Evolutionary conservation across 2,113 vertebrate genomes (phyloP).

Genomic region (Chascanopsetta lugubris): DNA sequence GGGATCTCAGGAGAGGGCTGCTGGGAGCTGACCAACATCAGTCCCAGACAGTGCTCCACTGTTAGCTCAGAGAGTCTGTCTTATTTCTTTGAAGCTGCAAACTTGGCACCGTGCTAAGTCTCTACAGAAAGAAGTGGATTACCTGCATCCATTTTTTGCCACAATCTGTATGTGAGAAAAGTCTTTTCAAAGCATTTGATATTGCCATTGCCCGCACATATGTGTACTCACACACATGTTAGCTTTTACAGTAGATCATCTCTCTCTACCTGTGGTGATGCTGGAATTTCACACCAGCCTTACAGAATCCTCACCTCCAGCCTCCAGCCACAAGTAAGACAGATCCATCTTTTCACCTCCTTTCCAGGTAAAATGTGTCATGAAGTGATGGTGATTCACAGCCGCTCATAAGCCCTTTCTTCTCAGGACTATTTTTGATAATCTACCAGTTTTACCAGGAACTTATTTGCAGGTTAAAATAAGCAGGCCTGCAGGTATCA

Average conservation of each 20-base stretch:
- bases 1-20: conserved; percentile 30
- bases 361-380: conserved; percentile 31
- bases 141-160: conserved; percentile 29
- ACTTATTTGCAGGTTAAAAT: neutral
- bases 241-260: conserved; percentile 35
- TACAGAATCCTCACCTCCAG: conserved; percentile 70
- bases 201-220: neutral
- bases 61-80: conserved; percentile 25
- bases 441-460: neutral
- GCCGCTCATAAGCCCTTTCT: neutral
- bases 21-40: conserved; percentile 24
- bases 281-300: conserved; percentile 68
- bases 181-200: conserved; percentile 17
- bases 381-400: conserved; percentile 5
- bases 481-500: neutral
- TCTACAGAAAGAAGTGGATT: neutral
- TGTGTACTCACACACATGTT: neutral
- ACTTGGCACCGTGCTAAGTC: conserved; percentile 25
- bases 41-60: conserved; percentile 39
- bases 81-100: conserved; percentile 48
- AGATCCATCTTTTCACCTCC: conserved; percentile 63
- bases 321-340: conserved; percentile 64
- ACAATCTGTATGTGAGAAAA: conserved; percentile 9
- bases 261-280: conserved; percentile 15
- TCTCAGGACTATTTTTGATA: neutral